Base-by-base conservation (phyloP, 2,888 invertebrate species). In the Chymomyza fuscimana region DNA sequence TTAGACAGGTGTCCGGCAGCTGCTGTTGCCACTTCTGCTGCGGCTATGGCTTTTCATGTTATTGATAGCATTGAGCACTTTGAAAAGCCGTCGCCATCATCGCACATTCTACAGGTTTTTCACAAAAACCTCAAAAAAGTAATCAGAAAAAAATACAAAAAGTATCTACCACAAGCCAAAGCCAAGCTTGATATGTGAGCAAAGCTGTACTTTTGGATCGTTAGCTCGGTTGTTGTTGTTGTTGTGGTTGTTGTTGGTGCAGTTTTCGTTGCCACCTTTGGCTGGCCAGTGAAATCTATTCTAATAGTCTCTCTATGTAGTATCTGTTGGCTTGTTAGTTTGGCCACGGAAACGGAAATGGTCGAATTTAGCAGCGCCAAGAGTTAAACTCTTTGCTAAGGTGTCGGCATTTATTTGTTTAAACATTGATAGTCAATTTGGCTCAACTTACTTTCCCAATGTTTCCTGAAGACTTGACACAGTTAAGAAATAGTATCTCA, bases 11-110 rank as follows among this genome's bases (percentile, higher is more conserved):
- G 82, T 84, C 84, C 74, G 69, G 54, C 54, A 64, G 70, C 63
- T 67, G 67, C 71, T 64, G 62, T 40, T 73, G 80, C 22, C 54
- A 16, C 54, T 22, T 54, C 54, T 54, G 54, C 54, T 7, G 9
- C 22, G 15, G 19, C 54, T 5, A 51, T 51, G 54, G 71, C 32
- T 62, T 58, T 52, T 73, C 54, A 54, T 74, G 69, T 63, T 54
- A 85, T 79, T 84, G 86, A 83, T 79, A 84, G 86, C 86, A 86
- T 86, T 82, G 82, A 86, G 77, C 80, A 79, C 80, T 83, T 83
- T 79, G 84, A 86, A 81, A 86, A 84, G 82, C 80, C 84, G 84
- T 84, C 71, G 79, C 62, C 63, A 76, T 79, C 79, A 72, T 73
- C 71, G 76, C 79, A 82, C 87, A 83, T 86, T 83, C 87, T 84